Evolutionary conservation across 2,113 vertebrate species (phyloP).

Genomic region (Ptilonorhynchus violaceus): DNA sequence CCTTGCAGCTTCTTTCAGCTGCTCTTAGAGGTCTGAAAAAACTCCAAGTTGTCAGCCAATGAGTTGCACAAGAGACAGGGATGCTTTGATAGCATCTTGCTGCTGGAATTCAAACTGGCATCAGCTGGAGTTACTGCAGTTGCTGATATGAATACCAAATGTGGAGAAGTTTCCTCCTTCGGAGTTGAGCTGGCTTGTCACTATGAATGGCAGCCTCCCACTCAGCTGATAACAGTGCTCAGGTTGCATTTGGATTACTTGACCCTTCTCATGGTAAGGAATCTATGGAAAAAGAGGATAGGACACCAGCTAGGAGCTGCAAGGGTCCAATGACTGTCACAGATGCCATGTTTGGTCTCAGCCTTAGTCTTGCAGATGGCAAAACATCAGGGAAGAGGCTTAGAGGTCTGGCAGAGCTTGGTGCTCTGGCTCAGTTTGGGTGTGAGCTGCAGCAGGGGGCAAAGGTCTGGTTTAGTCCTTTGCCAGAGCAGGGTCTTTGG

Average conservation of each 20-base stretch:
- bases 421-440: not conserved
- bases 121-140: slow-evolving; percentile 14
- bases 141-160: slow-evolving; percentile 42
- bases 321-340: not conserved
- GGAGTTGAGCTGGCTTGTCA: not conserved
- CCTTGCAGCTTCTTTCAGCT: not conserved
- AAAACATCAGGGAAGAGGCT: not conserved
- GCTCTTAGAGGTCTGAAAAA: not conserved
- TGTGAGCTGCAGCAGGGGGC: not conserved
- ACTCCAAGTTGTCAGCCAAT: not conserved
- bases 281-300: not conserved
- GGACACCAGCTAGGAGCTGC: not conserved
- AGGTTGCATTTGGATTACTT: not conserved
- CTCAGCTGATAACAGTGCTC: not conserved
- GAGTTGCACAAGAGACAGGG: not conserved
- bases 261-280: not conserved
- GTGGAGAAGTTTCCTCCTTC: not conserved
- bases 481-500: not conserved
- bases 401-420: not conserved
- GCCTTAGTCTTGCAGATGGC: not conserved
- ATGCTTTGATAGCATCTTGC: slow-evolving; percentile 21
- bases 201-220: slow-evolving; percentile 13
- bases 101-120: slow-evolving; percentile 35
- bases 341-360: not conserved
- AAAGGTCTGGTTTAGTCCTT: not conserved